Percentiles rank a stretch among this genome's conserved stretches.
Evolutionary conservation across 2,797 vertebrate genomes (phyloP).

Genomic region (Mus spretus): DNA sequence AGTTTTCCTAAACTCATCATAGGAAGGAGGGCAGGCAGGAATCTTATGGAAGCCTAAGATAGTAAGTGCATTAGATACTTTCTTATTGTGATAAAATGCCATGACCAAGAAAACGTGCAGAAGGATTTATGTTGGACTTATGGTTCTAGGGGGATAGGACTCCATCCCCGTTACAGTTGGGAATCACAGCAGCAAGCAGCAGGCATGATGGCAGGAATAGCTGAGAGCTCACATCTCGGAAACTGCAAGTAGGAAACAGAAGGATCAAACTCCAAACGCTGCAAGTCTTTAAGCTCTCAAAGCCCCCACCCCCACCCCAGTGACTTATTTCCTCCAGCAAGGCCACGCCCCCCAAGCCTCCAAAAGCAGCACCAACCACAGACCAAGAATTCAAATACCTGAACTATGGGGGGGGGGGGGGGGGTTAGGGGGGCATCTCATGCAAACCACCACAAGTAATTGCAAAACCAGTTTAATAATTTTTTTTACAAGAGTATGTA

Average conservation of each 20-base stretch:
- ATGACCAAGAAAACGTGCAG: neutral
- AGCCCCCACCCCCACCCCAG: neutral
- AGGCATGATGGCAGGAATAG: neutral
- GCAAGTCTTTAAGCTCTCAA: neutral
- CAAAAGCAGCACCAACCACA: neutral
- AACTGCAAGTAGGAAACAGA: neutral
- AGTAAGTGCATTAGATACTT: neutral
- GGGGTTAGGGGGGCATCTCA: neutral
- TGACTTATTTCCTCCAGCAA: neutral
- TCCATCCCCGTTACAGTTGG: neutral
- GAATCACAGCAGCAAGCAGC: neutral
- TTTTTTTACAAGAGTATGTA: neutral
- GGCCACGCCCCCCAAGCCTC: neutral
- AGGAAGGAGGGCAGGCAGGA: neutral
- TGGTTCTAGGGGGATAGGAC: neutral
- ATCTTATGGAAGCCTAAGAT: neutral
- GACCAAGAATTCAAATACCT: neutral
- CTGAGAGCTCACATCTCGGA: neutral
- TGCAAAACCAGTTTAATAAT: neutral
- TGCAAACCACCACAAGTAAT: neutral
- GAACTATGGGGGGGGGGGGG: neutral
- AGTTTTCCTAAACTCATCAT: neutral
- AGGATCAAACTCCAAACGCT: neutral
- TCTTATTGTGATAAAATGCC: neutral
- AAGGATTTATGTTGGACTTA: neutral